phyloP scores from a whole-genome alignment of 2,888 invertebrate species.

The Sicus ferrugineus region DNA sequence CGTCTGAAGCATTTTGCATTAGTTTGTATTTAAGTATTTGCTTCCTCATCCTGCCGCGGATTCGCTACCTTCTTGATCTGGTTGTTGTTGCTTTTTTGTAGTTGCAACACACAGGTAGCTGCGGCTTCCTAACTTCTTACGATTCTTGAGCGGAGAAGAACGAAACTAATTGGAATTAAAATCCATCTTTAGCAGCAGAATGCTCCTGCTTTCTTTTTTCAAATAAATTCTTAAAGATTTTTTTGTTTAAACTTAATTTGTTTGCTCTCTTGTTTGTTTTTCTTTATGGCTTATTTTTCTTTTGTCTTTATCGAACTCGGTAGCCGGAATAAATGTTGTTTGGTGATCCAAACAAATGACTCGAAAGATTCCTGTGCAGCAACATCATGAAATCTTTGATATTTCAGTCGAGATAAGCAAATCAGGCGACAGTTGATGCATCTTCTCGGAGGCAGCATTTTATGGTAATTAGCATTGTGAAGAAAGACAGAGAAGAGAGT shows the following conservation, averaged over 20 bases:
- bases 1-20: background rate
- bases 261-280: background rate
- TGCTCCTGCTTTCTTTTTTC: background rate
- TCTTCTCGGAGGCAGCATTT: too few relatives aligned
- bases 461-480: too few relatives aligned
- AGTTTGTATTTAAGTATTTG: background rate
- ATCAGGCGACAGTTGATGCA: too few relatives aligned
- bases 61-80: background rate
- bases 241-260: background rate
- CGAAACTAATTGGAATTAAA: conserved; percentile 58
- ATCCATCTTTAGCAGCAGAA: conserved; percentile 41
- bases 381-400: background rate
- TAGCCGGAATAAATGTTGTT: too few relatives aligned
- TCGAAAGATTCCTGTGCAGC: background rate
- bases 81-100: background rate
- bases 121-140: background rate
- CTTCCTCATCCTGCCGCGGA: background rate
- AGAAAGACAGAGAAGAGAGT: too few relatives aligned
- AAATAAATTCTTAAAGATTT: background rate
- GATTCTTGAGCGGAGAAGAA: conserved; percentile 42
- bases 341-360: background rate
- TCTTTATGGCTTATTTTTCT: background rate
- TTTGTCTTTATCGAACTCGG: too few relatives aligned
- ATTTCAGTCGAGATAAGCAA: conserved; percentile 3
- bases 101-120: conserved; percentile 7